Base-by-base conservation (phyloP, 2,888 invertebrate species). In the Amitus sp. region DNA sequence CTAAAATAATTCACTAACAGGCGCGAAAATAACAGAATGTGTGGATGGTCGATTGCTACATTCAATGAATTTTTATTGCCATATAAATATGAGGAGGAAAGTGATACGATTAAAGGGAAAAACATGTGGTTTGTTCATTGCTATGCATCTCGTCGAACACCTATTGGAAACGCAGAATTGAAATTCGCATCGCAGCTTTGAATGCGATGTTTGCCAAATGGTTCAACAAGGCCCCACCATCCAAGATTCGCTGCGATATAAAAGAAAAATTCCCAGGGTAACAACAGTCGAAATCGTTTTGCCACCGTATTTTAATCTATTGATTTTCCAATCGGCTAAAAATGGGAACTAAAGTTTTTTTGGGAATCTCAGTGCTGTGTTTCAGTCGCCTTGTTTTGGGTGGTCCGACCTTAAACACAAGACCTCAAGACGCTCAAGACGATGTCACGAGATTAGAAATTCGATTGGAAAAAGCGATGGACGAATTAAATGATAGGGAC, bases 181-280 rank as follows among this genome's bases (percentile, higher is more conserved):
- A 80, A 76, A 82, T 82, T 82, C 82, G 70, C 79, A 66, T 51
- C 56, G 45, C 49, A 72, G 58, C 65, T 67, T 65, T 69, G 67
- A 70, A 67, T 67, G 68, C 70, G 65, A 58, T 58, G 75, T 73
- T 76, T 80, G 82, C 81, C 82, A 82, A 82, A 80, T 80, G 74
- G 80, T 76, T 78, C 77, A 78, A 59, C 57, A 51, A 45, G 55
- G 56, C 78, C 80, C 82, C 81, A 78, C 81, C 76, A 75, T 53
- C 5, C 43, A 45, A 39, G 47, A 46, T 47, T 17, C 40, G 59
- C 60, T 50, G 67, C 62, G 61, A 68, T 73, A 77, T 79, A 79
- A 77, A 82, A 79, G 77, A 79, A 77, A 78, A 79, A 74, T 70
- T 67, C 63, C 64, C 67, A 65, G 51, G 71, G 70, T 65, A 68